Percentiles rank a stretch among this genome's conserved stretches.
phyloP scores from a whole-genome alignment of 1,140 invertebrate genomes.

The Drosophila mayri region DNA sequence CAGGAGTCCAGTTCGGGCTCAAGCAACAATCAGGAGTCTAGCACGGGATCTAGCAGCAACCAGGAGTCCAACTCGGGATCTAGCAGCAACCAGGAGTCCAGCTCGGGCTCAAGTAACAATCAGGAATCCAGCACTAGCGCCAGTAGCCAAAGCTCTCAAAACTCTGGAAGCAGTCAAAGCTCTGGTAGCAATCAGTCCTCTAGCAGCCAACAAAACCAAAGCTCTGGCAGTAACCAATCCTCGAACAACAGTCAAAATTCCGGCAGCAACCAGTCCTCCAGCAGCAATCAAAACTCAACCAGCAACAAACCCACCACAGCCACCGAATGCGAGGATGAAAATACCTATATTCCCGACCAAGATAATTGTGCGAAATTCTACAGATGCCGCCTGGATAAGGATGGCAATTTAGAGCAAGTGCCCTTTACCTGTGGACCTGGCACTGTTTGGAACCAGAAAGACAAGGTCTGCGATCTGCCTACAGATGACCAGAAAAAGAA shows the following conservation, averaged over 20 bases:
- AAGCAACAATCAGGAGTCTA: constrained; percentile 40
- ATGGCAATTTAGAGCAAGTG: constrained; percentile 86
- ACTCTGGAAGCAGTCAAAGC: constrained; percentile 44
- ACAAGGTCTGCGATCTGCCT: constrained; percentile 85
- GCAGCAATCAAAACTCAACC: constrained; percentile 38
- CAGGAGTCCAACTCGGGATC: constrained; percentile 56
- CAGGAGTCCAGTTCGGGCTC: constrained; percentile 55
- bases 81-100: constrained; percentile 39
- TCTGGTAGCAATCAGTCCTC: constrained; percentile 40
- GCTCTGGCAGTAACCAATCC: constrained; percentile 40
- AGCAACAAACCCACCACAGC: constrained; percentile 55
- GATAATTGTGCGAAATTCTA: constrained; percentile 88
- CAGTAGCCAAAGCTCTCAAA: constrained; percentile 44
- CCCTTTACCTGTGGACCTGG: constrained; percentile 88
- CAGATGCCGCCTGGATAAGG: constrained; percentile 87
- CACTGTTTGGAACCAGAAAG: constrained; percentile 86
- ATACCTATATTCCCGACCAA: constrained; percentile 79
- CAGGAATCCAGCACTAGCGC: constrained; percentile 46
- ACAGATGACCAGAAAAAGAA: constrained; percentile 86
- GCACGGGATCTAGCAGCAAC: constrained; percentile 31
- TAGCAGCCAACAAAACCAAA: constrained; percentile 49
- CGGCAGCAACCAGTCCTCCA: constrained; percentile 41
- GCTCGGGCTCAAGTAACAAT: constrained; percentile 34
- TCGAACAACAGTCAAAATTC: constrained; percentile 54
- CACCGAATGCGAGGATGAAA: constrained; percentile 86